Conservation (phyloP, 2,113 vertebrate species). For the Rissa tridactyla region DNA sequence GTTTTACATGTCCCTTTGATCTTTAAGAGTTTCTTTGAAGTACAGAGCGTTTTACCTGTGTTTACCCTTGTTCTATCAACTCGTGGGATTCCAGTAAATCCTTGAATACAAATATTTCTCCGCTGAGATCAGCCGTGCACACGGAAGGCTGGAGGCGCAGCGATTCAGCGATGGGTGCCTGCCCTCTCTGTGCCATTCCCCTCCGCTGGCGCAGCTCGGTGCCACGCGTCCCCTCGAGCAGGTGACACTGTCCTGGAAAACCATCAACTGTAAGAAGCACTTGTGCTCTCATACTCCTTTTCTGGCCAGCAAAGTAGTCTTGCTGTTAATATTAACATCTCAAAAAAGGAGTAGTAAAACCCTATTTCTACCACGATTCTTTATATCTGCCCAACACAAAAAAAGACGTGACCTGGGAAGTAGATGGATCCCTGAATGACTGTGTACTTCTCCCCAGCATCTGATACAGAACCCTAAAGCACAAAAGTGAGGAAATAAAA, state of each 20-base stretch:
- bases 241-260: background rate
- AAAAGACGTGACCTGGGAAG: background rate
- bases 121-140: background rate
- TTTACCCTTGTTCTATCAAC: background rate
- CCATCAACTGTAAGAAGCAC: background rate
- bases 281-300: background rate
- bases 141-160: background rate
- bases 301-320: background rate
- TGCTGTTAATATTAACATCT: background rate
- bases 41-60: background rate
- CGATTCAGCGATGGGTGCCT: accelerated
- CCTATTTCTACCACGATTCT: background rate
- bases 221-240: background rate
- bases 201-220: background rate
- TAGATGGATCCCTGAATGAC: too few species aligned
- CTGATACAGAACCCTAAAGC: background rate
- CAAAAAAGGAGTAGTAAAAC: background rate
- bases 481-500: background rate
- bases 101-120: background rate
- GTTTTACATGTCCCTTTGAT: background rate
- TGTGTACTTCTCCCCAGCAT: background rate
- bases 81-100: background rate
- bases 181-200: background rate
- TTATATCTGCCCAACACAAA: background rate
- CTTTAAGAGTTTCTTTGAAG: background rate